Percentiles rank a stretch among this genome's conserved stretches.
phyloP scores from a whole-genome alignment of 2,888 invertebrate genomes.

The Leucoma salicis region DNA sequence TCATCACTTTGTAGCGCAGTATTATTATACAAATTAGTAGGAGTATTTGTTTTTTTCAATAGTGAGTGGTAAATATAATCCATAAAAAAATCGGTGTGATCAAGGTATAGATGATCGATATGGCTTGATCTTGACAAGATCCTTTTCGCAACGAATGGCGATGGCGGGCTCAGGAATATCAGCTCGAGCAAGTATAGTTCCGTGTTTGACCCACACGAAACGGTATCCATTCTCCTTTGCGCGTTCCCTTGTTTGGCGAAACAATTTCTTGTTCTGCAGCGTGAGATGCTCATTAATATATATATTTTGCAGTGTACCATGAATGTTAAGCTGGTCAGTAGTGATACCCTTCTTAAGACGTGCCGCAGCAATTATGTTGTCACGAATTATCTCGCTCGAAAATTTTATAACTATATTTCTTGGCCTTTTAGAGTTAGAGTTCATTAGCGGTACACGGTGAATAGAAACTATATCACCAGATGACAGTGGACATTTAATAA shows the following conservation, averaged over 20 bases:
- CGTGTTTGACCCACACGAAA: neutral
- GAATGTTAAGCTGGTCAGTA: neutral
- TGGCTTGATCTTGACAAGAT: neutral
- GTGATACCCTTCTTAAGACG: neutral
- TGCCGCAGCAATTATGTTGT: neutral
- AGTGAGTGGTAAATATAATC: no score
- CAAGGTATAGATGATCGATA: no score
- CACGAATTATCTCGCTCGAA: neutral
- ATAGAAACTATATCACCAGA: neutral
- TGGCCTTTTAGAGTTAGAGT: neutral
- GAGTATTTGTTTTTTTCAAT: no score
- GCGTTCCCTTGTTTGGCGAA: neutral
- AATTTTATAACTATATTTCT: neutral
- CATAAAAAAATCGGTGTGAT: no score
- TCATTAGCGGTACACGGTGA: neutral
- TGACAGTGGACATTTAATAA: neutral
- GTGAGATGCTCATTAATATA: neutral
- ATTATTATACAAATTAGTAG: no score
- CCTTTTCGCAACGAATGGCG: neutral
- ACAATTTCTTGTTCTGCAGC: neutral
- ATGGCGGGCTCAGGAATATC: neutral
- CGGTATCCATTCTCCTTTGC: neutral
- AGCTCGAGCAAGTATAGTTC: neutral
- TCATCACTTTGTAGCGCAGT: no score
- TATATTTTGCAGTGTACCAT: neutral